phyloP scores from a whole-genome alignment of 2,797 vertebrate species.

The Leptoclinus maculatus region DNA sequence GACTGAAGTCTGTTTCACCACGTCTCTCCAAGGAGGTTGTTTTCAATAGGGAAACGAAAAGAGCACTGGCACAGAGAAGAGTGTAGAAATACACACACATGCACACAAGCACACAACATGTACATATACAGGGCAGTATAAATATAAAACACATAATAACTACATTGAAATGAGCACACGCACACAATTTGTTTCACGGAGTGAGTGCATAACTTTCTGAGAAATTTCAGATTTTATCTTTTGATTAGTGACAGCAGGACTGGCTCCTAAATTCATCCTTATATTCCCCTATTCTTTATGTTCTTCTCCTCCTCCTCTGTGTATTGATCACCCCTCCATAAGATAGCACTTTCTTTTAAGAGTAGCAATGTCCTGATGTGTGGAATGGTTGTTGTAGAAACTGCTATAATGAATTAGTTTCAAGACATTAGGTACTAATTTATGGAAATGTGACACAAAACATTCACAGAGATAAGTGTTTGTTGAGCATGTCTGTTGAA shows the following conservation, averaged over 20 bases:
- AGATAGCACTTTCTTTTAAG: neutral
- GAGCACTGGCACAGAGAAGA: neutral
- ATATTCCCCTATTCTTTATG: neutral
- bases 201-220: neutral
- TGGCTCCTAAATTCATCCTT: neutral
- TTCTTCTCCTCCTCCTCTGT: neutral
- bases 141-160: neutral
- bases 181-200: neutral
- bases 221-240: slow-evolving; percentile 2
- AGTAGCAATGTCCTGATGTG: neutral
- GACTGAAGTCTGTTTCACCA: slow-evolving; percentile 50
- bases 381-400: neutral
- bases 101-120: neutral
- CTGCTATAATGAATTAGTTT: neutral
- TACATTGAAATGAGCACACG: neutral
- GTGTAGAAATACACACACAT: neutral
- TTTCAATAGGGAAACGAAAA: slow-evolving; percentile 19
- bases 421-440: neutral
- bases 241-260: neutral
- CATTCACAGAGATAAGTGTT: neutral
- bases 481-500: neutral
- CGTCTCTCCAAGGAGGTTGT: slow-evolving; percentile 37
- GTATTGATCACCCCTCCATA: neutral
- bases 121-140: neutral
- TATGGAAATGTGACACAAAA: neutral